Evolutionary conservation across 2,113 vertebrate genomes (phyloP).

Genomic region (Corythaeola cristata): DNA sequence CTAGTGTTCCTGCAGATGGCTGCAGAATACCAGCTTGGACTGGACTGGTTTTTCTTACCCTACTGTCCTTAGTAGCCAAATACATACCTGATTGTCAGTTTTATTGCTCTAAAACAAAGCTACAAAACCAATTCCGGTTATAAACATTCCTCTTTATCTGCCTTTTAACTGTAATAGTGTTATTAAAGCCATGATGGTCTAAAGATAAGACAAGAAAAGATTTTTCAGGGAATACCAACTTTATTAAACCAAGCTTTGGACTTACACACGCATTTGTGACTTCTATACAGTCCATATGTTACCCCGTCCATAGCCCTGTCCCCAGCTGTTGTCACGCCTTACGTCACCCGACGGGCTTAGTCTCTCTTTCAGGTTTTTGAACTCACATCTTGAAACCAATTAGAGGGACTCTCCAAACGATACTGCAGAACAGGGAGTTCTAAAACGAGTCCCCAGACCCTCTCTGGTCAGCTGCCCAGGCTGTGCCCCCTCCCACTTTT

Average conservation of each 20-base stretch:
- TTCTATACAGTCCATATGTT: not conserved
- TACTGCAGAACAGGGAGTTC: too few species aligned
- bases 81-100: not conserved
- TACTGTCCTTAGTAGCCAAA: not conserved
- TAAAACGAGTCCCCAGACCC: too few species aligned
- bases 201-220: not conserved
- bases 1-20: not conserved
- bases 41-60: not conserved
- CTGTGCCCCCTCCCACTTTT: too few species aligned
- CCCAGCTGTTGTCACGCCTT: too few species aligned
- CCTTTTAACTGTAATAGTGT: not conserved
- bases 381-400: too few species aligned
- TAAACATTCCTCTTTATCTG: not conserved
- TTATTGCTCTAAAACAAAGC: not conserved
- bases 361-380: too few species aligned
- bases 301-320: too few species aligned
- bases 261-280: not conserved
- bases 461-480: too few species aligned
- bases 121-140: rapidly evolving
- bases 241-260: constrained; percentile 7
- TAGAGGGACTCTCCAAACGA: too few species aligned
- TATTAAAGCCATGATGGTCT: not conserved
- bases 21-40: not conserved
- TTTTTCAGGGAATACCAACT: not conserved
- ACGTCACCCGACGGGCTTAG: too few species aligned